Base-by-base conservation (phyloP, 2,888 invertebrate genomes). In the Synergus umbraculus region DNA sequence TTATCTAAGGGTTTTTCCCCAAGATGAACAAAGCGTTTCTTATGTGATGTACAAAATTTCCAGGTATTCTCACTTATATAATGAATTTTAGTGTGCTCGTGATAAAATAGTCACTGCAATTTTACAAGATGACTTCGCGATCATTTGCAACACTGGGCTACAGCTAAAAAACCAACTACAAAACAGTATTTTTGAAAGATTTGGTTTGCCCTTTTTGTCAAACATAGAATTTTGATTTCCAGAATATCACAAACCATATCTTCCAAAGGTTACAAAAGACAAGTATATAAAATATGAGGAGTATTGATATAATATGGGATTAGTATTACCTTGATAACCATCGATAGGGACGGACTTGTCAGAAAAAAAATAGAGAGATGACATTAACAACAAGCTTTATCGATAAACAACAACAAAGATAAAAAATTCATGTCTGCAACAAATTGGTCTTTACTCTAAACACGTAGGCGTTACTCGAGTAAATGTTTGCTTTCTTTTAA, bases 281-380 rank as follows among this genome's bases (percentile, higher is more conserved):
- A 87, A 87, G 85, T 87, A 88, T 87, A 86, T 85, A 86, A 88
- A 88, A 89, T 90, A 91, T 91, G 90, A 91, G 92, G 91, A 92
- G 90, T 91, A 91, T 92, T 91, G 91, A 91, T 92, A 92, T 90
- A 90, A 92, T 92, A 92, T 91, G 91, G 91, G 92, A 92, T 92
- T 92, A 91, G 92, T 91, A 91, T 92, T 92, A 92, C 92, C 92
- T 92, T 92, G 90, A 92, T 90, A 91, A 92, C 92, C 93, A 92
- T 92, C 92, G 92, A 92, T 92, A 92, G 91, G 92, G 93, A 92
- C 92, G 92, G 92, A 92, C 92, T 92, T 91, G 92, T 92, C 91
- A 91, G 92, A 92, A 92, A 92, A 92, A 63, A 92, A 92, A 92
- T 91, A 92, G 92, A 92, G 92, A 92, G 91, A 92, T 90, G 91